Base-by-base conservation (phyloP, 2,113 vertebrate species). In the Budorcas taxicolor region DNA sequence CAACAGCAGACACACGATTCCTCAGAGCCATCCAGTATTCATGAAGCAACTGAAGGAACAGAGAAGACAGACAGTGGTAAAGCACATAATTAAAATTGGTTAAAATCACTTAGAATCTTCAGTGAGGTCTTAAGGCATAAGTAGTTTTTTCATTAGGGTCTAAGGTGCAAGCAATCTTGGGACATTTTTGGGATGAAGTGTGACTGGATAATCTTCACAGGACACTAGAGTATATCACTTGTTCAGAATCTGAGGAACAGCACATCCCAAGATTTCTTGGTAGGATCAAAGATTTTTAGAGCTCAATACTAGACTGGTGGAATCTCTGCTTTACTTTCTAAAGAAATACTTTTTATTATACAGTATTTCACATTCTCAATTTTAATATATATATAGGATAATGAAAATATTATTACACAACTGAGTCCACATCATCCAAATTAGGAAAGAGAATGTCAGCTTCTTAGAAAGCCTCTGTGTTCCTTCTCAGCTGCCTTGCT, bases 11-110 rank as follows among this genome's bases (percentile, higher is more conserved):
- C 31, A 99, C 99, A 0, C 99, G 99, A 96, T 99, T 99, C 93
- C 99, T 99, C 78, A 99, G 99, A 6, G 99, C 99, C 99, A 99
- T 99, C 99, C 99, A 99, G 97, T 99, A 99, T 98, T 99, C 99
- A 40, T 99, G 99, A 97, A 99, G 99, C 87, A 99, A 98, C 99
- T 99, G 94, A 81, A 97, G 93, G 60, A 6, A 60, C n/a, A 91
- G 76, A 82, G 95, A 36, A 90, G 93, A 90, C 76, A 17, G 96
- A 71, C 17, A 97, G 19, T 60, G 92, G n/a, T 85, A 87, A 60
- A 52, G 14, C 21, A 78, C 19, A 23, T 21, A 81, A 71, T 64
- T 57, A 92, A 81, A 95, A 95, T 0, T 55, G 52, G 53, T n/a
- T 90, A 64, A 84, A 94, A 74, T 21, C 25, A 64, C 43, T 6